Percentiles rank a stretch among this genome's conserved stretches.
Evolutionary conservation across 1,140 invertebrate genomes (phyloP).

Genomic region (Heterodera schachtii): DNA sequence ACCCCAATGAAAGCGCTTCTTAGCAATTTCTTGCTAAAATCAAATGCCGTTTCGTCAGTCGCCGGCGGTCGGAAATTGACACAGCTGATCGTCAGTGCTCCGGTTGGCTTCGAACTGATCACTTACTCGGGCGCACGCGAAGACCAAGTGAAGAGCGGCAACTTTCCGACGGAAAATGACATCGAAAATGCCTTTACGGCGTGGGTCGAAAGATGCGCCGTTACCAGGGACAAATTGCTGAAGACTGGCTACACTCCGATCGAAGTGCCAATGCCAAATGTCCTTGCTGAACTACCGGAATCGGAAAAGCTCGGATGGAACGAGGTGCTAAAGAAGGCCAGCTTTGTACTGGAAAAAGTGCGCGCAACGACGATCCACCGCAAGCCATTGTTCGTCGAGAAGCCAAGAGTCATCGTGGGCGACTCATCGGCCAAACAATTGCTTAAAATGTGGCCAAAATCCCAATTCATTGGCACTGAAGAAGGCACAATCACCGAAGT

Average conservation of each 20-base stretch:
- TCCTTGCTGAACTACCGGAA: neutral
- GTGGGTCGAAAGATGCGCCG: neutral
- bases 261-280: neutral
- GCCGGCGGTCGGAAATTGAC: neutral
- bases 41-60: neutral
- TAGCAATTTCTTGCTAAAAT: neutral
- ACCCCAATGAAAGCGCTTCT: neutral
- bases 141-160: conserved; percentile 5
- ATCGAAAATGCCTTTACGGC: neutral
- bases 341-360: neutral
- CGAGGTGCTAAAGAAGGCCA: neutral
- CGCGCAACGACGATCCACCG: neutral
- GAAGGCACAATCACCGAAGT: neutral
- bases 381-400: neutral
- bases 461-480: conserved; percentile 14
- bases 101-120: neutral
- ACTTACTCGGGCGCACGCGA: neutral
- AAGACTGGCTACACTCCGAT: neutral
- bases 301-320: neutral
- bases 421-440: neutral
- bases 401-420: neutral
- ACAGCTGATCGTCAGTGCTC: neutral
- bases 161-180: neutral
- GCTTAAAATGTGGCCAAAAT: neutral
- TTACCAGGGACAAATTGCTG: neutral